Evolutionary conservation across 2,888 invertebrate genomes (phyloP), one percentile per base, ranked within the genome.

Genomic region (Cremastobaeus sp.): DNA sequence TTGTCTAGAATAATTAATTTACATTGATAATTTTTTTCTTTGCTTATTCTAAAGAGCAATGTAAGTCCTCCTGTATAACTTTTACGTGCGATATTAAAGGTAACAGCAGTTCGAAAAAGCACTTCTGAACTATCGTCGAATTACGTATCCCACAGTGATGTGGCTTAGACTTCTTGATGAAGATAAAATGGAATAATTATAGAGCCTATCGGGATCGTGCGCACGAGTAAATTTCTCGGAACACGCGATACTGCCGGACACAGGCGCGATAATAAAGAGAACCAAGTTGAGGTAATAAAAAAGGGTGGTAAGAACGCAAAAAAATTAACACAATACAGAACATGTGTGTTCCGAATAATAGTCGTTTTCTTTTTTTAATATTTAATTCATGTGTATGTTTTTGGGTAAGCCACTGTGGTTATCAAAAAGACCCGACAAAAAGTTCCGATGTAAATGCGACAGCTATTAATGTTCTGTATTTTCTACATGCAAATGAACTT

Each of bases 101-200:
- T 45, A 45, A 34, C 45, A 50, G 54, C 55, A 54, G 57, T 72
- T 72, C 50, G 57, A 76, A 71, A 77, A 79, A 74, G 75, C 74
- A 76, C 60, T 66, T 69, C 66, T 62, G 47, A 45, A 54, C 45
- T 60, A 65, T 74, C 76, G 71, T 74, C 60, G 71, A 75, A 74
- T 77, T 70, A 72, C 76, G 72, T 70, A 75, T 78, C 64, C 77
- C 72, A 54, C 72, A 43, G 65, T 66, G 74, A 72, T 73, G 74
- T 72, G 75, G 74, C 69, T 70, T 32, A 64, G 74, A 65, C 77
- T 79, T 59, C 76, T 79, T 83, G 84, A 84, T 85, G 83, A 85
- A 85, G 86, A 85, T 86, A 85, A 85, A 85, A 85, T 81, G 82
- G 84, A 82, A 85, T 86, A 86, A 86, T 86, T 85, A 84, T 84